A percentile compares a stretch with the other conserved stretches of the same genome.
Evolutionary conservation across 1,140 invertebrate genomes (phyloP).

Genomic region (Paracyclopina nana): DNA sequence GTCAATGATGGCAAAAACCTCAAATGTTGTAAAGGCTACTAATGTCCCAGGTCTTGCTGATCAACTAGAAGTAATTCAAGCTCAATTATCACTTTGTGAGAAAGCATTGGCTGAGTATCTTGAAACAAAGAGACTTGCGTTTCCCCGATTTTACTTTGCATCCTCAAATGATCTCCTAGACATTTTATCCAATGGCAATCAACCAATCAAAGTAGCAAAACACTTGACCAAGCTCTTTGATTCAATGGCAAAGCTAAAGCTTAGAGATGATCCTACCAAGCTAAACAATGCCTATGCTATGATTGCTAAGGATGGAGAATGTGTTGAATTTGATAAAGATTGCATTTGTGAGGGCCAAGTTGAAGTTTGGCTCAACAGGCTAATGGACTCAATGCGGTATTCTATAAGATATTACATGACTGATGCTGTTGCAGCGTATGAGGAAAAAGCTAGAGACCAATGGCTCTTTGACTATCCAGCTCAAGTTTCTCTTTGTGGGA

Average conservation of each 20-base stretch:
- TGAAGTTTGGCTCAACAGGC: constrained; percentile 72
- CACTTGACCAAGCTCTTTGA: constrained; percentile 92
- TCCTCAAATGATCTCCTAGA: constrained; percentile 90
- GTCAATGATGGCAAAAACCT: constrained; percentile 40
- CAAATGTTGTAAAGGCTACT: constrained; percentile 38
- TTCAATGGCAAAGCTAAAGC: constrained; percentile 70
- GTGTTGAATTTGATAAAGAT: constrained; percentile 49
- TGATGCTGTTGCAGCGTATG: constrained; percentile 67
- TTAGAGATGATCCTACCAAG: constrained; percentile 35
- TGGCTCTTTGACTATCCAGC: constrained; percentile 92
- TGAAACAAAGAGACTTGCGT: constrained; percentile 85
- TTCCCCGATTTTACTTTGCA: constrained; percentile 92
- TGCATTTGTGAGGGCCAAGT: constrained; percentile 66
- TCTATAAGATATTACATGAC: constrained; percentile 47
- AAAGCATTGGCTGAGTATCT: constrained; percentile 90
- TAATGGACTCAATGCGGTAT: constrained; percentile 58
- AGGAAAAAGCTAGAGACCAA: constrained; percentile 80
- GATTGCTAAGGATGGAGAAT: constrained; percentile 87
- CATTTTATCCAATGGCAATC: constrained; percentile 85
- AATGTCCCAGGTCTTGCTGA: constrained; percentile 58
- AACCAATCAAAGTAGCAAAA: constrained; percentile 52
- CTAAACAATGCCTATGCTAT: constrained; percentile 50
- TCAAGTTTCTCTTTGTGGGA: constrained; percentile 71
- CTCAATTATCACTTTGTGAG: constrained; percentile 73
- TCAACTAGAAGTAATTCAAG: constrained; percentile 57